Percentiles rank a stretch among this genome's conserved stretches.
Conservation (phyloP, 92 coral and sea anemone species). For the Porites cylindrica region DNA sequence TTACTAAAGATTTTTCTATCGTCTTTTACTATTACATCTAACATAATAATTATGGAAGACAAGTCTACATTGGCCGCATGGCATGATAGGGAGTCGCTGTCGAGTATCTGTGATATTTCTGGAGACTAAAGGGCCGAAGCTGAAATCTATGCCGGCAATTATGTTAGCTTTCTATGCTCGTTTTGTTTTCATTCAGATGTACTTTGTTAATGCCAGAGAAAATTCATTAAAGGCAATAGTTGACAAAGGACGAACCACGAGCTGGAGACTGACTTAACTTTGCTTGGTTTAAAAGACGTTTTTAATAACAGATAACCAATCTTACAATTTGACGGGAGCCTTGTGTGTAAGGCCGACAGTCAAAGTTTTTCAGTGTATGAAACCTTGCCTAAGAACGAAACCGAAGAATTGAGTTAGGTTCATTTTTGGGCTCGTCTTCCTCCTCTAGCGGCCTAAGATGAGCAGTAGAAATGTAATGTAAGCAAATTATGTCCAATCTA, state of each 20-base stretch:
- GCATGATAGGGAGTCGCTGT: background rate
- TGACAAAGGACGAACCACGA: constrained; percentile 25
- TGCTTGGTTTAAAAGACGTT: background rate
- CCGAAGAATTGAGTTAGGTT: background rate
- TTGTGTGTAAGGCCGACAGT: background rate
- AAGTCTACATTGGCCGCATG: background rate
- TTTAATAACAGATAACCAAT: constrained; percentile 13
- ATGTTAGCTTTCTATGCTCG: constrained; percentile 2
- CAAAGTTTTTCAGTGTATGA: background rate
- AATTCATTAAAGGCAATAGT: constrained; percentile 38
- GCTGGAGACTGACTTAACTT: background rate
- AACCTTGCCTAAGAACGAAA: background rate
- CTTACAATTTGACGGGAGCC: background rate
- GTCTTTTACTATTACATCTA: background rate
- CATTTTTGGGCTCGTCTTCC: background rate
- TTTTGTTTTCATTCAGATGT: background rate
- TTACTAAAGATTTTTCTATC: constrained; percentile 14
- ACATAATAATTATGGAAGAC: background rate
- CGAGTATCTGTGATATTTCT: background rate
- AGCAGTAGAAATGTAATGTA: background rate
- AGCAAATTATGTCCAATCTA: background rate
- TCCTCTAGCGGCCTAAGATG: background rate
- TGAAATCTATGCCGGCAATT: background rate
- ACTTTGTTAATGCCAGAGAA: background rate
- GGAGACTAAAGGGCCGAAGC: background rate